Evolutionary conservation across 2,888 invertebrate genomes (phyloP).

Genomic region (Alloscopus bannaensis): DNA sequence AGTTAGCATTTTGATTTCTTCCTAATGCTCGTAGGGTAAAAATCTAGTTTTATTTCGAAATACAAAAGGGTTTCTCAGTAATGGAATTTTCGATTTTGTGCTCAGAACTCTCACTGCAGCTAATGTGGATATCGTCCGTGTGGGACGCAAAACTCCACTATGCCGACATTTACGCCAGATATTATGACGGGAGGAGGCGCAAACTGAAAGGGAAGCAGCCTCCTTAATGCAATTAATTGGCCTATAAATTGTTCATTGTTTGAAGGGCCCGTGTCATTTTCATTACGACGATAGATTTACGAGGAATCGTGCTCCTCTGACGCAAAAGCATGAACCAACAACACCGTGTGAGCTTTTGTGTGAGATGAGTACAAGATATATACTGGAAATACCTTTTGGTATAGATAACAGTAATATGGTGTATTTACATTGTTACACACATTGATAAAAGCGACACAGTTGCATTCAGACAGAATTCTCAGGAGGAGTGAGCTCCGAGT

Average conservation of each 20-base stretch:
- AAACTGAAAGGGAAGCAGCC: conserved; percentile 43
- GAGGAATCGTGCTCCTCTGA: too few species aligned
- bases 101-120: neutral
- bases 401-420: too few species aligned
- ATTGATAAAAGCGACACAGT: too few species aligned
- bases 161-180: too few species aligned
- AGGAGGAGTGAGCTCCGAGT: too few species aligned
- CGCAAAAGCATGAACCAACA: too few species aligned
- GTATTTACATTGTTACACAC: too few species aligned
- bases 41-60: neutral
- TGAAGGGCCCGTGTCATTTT: conserved; percentile 60
- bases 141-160: too few species aligned
- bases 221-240: conserved; percentile 64
- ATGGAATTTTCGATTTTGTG: neutral
- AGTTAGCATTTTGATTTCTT: neutral
- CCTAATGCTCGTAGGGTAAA: neutral
- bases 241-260: conserved; percentile 58
- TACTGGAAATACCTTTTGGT: too few species aligned
- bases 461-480: too few species aligned
- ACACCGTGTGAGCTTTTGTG: too few species aligned
- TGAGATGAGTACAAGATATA: too few species aligned
- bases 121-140: conserved; percentile 28
- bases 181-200: conserved; percentile 61
- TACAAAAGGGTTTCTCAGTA: neutral
- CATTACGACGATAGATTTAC: conserved; percentile 57